A percentile compares a stretch with the other conserved stretches of the same genome.
phyloP scores from a whole-genome alignment of 1,140 invertebrate genomes.

The Macrotrachela quadricornifera region DNA sequence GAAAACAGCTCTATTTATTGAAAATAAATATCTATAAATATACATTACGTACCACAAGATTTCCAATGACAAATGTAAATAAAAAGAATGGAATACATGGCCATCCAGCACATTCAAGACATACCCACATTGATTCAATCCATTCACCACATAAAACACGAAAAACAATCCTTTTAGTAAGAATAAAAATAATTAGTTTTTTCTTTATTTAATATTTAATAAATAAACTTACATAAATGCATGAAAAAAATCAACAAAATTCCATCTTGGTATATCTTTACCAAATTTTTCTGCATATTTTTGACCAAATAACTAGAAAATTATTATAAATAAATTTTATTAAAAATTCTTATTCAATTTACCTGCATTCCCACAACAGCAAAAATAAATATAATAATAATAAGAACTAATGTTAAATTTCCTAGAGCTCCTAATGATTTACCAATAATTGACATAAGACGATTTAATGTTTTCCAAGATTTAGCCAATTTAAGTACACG shows the following conservation, averaged over 20 bases:
- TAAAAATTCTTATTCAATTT: no score
- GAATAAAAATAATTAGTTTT: no score
- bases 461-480: slow-evolving; percentile 92
- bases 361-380: slow-evolving; percentile 97
- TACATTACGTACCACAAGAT: no score
- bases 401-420: slow-evolving; percentile 86
- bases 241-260: background rate
- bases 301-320: slow-evolving; percentile 77
- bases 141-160: slow-evolving; percentile 89
- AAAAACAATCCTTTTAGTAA: no score
- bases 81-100: slow-evolving; percentile 88
- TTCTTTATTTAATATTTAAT: no score
- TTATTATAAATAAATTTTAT: no score
- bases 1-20: no score
- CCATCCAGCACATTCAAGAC: slow-evolving; percentile 66
- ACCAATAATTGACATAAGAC: slow-evolving; percentile 93
- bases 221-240: background rate
- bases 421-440: slow-evolving; percentile 87
- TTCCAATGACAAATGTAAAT: slow-evolving; percentile 90
- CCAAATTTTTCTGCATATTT: slow-evolving; percentile 41
- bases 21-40: no score
- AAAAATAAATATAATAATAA: slow-evolving; percentile 96
- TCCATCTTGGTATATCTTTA: background rate
- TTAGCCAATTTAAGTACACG: slow-evolving; percentile 97
- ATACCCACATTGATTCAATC: slow-evolving; percentile 97